Conservation (phyloP, 2,113 vertebrate genomes). For the Nothobranchius furzeri region DNA sequence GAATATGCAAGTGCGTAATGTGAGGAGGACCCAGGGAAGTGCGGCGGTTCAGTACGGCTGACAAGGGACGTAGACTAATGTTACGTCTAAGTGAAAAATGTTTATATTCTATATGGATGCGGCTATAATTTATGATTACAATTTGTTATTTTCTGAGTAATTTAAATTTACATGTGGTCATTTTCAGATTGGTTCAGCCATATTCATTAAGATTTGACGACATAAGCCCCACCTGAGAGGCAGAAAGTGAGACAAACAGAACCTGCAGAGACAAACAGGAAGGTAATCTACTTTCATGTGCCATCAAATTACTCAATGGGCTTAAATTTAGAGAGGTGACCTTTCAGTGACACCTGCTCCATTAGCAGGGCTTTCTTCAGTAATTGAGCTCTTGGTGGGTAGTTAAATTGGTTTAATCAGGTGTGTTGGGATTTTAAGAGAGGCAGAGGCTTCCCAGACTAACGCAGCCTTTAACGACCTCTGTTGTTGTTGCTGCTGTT, state of each 20-base stretch:
- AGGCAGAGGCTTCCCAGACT: slow-evolving; percentile 37
- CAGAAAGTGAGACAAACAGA: slow-evolving; percentile 13
- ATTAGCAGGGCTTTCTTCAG: slow-evolving; percentile 55
- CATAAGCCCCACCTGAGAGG: background rate
- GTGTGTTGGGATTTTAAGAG: slow-evolving; percentile 44
- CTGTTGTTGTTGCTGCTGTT: slow-evolving; percentile 22
- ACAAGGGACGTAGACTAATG: too few species aligned
- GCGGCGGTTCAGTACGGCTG: too few species aligned
- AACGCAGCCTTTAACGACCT: slow-evolving; percentile 38
- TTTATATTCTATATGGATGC: background rate
- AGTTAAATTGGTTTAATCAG: slow-evolving; percentile 70
- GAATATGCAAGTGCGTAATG: too few species aligned
- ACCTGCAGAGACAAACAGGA: background rate
- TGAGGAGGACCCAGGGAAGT: too few species aligned
- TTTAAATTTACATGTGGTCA: background rate
- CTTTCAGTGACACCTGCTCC: slow-evolving; percentile 62
- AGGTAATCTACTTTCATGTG: slow-evolving; percentile 25
- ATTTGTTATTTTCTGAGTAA: background rate
- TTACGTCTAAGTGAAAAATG: too few species aligned
- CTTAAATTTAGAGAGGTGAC: slow-evolving; percentile 41
- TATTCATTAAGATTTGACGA: slow-evolving; percentile 1
- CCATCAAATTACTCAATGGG: slow-evolving; percentile 34
- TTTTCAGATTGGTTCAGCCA: background rate
- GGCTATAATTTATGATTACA: background rate
- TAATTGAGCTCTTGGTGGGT: slow-evolving; percentile 73